Conservation (phyloP, 2,113 vertebrate genomes). For the Callocephalon fimbriatum region DNA sequence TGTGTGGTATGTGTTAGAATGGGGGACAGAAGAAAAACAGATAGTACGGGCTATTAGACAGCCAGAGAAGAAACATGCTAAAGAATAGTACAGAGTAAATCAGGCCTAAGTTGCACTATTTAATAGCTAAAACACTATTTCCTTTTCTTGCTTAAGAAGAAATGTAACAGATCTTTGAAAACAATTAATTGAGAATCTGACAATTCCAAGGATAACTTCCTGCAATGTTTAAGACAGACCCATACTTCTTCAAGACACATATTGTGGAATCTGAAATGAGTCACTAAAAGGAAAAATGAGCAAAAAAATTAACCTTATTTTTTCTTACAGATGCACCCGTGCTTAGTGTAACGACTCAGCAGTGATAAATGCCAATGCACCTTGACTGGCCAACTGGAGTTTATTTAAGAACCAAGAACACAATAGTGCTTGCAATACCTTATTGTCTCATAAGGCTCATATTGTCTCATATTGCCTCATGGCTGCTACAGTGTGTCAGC, state of each 20-base stretch:
- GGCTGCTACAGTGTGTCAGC: fast-evolving
- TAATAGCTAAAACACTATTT: neutral
- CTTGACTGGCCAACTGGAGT: neutral
- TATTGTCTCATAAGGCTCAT: fast-evolving
- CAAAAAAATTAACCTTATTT: neutral
- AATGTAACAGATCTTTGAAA: neutral
- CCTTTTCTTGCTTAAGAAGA: neutral
- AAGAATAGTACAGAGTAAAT: neutral
- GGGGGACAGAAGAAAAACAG: fast-evolving
- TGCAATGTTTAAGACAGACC: neutral
- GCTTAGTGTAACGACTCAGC: neutral
- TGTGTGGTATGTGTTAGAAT: neutral
- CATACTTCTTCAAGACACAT: neutral
- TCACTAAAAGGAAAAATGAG: neutral
- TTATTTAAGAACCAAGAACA: neutral
- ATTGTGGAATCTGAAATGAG: neutral
- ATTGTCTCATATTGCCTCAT: fast-evolving
- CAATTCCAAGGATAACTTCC: neutral
- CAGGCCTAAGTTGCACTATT: neutral
- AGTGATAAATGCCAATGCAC: neutral
- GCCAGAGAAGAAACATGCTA: neutral
- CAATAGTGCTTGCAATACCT: fast-evolving
- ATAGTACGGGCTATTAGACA: neutral
- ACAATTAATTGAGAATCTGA: neutral
- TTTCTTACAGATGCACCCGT: neutral